Conservation (phyloP, 2,888 invertebrate genomes). For the Ellobium chinense region DNA sequence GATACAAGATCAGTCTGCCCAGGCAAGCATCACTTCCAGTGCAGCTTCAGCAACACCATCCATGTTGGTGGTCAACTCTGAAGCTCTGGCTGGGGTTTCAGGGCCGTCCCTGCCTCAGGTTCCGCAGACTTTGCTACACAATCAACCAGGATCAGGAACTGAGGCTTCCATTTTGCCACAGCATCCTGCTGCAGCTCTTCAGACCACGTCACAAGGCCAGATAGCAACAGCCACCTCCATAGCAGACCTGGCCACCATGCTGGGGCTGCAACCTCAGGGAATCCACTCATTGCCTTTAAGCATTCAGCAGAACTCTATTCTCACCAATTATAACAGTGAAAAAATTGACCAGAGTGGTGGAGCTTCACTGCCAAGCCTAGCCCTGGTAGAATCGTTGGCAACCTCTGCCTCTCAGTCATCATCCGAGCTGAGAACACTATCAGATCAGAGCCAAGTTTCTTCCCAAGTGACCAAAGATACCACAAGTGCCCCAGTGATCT, state of each 20-base stretch:
- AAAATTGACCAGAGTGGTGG: neutral
- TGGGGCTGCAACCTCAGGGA: slow-evolving; percentile 4
- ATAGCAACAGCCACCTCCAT: neutral
- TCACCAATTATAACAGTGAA: neutral
- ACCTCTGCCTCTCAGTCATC: slow-evolving; percentile 7
- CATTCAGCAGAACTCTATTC: slow-evolving; percentile 12
- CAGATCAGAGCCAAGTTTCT: slow-evolving; percentile 19
- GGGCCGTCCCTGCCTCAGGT: neutral
- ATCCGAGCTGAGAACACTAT: neutral
- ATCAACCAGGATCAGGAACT: neutral
- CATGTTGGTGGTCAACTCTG: neutral
- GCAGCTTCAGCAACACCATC: neutral
- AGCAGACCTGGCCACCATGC: slow-evolving; percentile 1
- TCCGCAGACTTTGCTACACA: slow-evolving; percentile 3
- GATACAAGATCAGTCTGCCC: neutral
- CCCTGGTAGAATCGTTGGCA: slow-evolving; percentile 6
- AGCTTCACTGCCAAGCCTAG: slow-evolving; percentile 17
- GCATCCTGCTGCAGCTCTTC: neutral
- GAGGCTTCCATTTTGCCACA: neutral
- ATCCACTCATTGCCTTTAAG: neutral
- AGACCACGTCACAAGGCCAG: neutral
- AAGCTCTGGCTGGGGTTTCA: neutral
- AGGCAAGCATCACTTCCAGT: neutral
- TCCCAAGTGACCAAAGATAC: slow-evolving; percentile 8
- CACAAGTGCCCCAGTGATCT: slow-evolving; percentile 23